Conservation (phyloP, 2,888 invertebrate species). For the Eupsilia transversa region DNA sequence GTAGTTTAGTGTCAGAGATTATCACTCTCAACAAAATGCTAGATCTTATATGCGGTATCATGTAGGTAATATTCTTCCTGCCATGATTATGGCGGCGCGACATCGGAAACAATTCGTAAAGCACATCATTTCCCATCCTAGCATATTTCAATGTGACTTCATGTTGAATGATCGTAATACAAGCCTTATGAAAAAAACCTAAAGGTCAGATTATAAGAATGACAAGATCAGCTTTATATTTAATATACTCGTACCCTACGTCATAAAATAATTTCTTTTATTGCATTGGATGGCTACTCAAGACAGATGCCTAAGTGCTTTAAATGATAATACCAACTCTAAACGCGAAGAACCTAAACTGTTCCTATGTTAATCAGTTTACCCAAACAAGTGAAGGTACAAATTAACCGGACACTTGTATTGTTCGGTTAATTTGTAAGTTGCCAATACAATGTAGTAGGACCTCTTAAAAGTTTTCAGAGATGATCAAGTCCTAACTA, state of each 20-base stretch:
- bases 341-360: not conserved
- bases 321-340: not conserved
- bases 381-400: not conserved
- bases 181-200: not conserved
- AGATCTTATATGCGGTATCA: not conserved
- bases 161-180: not conserved
- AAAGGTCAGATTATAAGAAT: not conserved
- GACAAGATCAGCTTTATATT: not conserved
- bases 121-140: not conserved
- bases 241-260: not conserved
- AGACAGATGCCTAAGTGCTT: not conserved
- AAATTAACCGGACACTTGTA: too few relatives aligned
- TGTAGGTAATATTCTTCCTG: not conserved
- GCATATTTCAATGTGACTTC: not conserved
- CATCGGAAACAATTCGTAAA: not conserved
- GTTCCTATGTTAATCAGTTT: not conserved
- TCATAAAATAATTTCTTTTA: not conserved
- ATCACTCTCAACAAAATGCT: not conserved
- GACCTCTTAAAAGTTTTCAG: not conserved
- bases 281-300: not conserved
- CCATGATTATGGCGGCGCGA: not conserved
- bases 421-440: too few relatives aligned
- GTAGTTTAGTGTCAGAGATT: not conserved
- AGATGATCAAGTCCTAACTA: not conserved
- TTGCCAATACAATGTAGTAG: not conserved